phyloP scores from a whole-genome alignment of 2,113 vertebrate genomes.

The Toxotes jaculatrix region DNA sequence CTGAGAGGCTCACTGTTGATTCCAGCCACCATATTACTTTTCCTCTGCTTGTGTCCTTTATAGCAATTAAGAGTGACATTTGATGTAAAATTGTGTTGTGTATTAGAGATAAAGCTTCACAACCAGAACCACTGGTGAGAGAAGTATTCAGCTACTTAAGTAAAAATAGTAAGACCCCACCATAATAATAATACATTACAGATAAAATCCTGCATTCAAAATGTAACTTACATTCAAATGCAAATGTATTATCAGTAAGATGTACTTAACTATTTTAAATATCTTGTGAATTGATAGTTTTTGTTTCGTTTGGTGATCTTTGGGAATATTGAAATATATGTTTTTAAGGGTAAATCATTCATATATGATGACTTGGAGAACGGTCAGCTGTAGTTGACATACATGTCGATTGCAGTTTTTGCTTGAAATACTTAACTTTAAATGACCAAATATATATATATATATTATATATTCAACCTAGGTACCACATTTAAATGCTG shows the following conservation, averaged over 20 bases:
- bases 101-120: not conserved
- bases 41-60: conserved; percentile 43
- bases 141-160: not conserved
- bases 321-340: too few species aligned
- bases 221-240: not conserved
- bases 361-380: too few species aligned
- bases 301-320: too few species aligned
- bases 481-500: not conserved
- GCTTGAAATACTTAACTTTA: not conserved
- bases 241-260: not conserved
- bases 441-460: not conserved
- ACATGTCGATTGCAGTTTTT: not conserved
- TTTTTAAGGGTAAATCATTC: too few species aligned
- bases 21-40: conserved; percentile 50
- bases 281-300: too few species aligned
- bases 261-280: too few species aligned
- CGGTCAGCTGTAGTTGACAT: too few species aligned
- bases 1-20: conserved; percentile 56
- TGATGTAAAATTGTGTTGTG: conserved; percentile 5
- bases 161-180: not conserved
- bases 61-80: conserved; percentile 39
- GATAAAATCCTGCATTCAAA: not conserved
- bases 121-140: not conserved
- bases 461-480: not conserved
- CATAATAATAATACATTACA: not conserved